Base-by-base conservation (phyloP, 2,797 vertebrate genomes). In the Chromobotia macracanthus region DNA sequence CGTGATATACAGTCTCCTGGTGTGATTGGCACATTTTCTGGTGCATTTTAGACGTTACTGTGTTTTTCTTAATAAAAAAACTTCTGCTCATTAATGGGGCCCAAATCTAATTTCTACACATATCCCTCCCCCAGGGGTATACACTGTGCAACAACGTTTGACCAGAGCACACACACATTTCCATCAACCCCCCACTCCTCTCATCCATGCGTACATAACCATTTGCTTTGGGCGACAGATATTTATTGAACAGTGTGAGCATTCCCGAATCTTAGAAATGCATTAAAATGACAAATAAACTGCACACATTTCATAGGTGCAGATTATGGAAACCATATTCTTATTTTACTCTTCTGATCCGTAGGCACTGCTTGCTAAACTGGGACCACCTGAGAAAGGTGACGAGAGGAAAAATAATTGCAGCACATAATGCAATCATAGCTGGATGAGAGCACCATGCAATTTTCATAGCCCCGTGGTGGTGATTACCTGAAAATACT, bases 11-110 rank as follows among this genome's bases (percentile, higher is more conserved):
- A 65, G 58, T 84, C 41, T 55, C 41, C 25, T n/a, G n/a, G 11
- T 5, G 58, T 56, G 68, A 7, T 41, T 18, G 4, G 76, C 86
- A 87, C 85, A 67, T 77, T 82, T 83, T 82, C 72, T 70, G 58
- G 58, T 67, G 71, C 8, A 86, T 92, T 89, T 84, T 53, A 71
- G 68, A 89, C 84, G 16, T 64, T 64, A 71, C 76, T 58, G 25
- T 44, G 84, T 11, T 82, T 82, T 84, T 82, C 85, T 85, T 88
- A 87, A 89, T 89, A 85, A 87, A 90, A 88, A 82, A 85, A 66
- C 38, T 41, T 72, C 25, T 75, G 80, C 78, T 78, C 79, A 84
- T 82, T 83, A 85, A 85, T 50, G 12, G 58, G 38, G 65, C 64
- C 61, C 60, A 80, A 87, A 87, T 79, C 83, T 70, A 58, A 86